Base-by-base conservation (phyloP, 2,888 invertebrate genomes). In the Leptothorax acervorum region DNA sequence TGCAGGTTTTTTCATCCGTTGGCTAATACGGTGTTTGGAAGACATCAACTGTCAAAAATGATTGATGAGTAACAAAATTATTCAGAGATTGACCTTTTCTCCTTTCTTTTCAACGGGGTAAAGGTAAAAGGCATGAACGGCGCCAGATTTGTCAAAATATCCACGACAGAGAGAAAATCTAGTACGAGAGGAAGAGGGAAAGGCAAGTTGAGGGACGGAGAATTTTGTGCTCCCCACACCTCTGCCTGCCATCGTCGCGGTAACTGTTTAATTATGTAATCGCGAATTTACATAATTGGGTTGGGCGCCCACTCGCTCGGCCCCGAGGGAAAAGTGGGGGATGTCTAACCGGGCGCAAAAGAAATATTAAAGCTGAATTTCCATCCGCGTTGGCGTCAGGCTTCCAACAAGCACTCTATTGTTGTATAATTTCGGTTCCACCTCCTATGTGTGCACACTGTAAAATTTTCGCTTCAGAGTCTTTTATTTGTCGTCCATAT, bases 261-360 rank as follows among this genome's bases (percentile, higher is more conserved):
- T 92, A 91, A 90, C 91, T 91, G 90, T 92, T 92, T 92, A 93
- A 93, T 93, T 93, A 93, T 93, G 90, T 92, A 92, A 91, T 92
- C 92, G 90, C 88, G 89, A 90, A 93, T 93, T 93, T 93, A 91
- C 93, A 93, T 93, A 93, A 93, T 93, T 92, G 90, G 90, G 86
- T 90, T 86, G 89, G 88, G 90, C 91, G 90, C 86, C 55, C 84
- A 65, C 57, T 85, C 82, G 82, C 70, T 66, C 74, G 73, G 60
- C 53, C 76, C 60, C 81, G 76, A 45, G 79, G 66, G 83, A 62
- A 35, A 55, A 45, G 55, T 62, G 60, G 53, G 53, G 60, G 65
- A 73, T 73, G 79, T 73, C 84, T 78, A 85, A 89, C 83, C 84
- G 84, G 78, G 71, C 85, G 82, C 75, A 82, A 85, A 88, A 85